Conservation (phyloP, 2,797 vertebrate species). For the Monodelphis domestica region DNA sequence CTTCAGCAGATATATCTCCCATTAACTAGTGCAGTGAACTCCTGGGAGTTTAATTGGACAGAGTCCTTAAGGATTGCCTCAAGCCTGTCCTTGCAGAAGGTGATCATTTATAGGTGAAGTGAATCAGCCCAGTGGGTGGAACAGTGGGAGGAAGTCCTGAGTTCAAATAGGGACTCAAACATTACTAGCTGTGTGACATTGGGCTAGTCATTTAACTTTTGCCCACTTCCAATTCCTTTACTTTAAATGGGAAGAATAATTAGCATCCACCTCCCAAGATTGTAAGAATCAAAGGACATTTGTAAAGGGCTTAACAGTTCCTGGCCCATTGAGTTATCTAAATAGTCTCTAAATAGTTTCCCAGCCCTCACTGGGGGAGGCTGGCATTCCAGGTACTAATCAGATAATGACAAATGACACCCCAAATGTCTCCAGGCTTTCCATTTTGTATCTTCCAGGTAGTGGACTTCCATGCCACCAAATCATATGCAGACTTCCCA, state of each 20-base stretch:
- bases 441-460: too few species aligned
- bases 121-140: too few species aligned
- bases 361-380: neutral
- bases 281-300: neutral
- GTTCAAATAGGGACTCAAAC: too few species aligned
- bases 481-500: neutral
- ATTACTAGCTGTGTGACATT: too few species aligned
- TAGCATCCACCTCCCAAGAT: neutral
- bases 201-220: too few species aligned
- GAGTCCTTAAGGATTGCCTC: too few species aligned
- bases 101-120: neutral
- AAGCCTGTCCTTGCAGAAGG: neutral
- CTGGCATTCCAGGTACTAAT: neutral
- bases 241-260: neutral
- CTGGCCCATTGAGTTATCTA: neutral
- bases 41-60: too few species aligned
- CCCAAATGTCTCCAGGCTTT: too few species aligned
- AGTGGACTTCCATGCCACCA: neutral
- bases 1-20: neutral
- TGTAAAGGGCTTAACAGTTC: neutral
- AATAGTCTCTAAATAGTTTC: neutral
- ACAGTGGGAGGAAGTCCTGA: too few species aligned
- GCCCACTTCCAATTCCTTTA: too few species aligned
- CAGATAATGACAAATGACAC: neutral
- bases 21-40: neutral